phyloP scores from a whole-genome alignment of 2,113 vertebrate species.

The Coracopsis vasa region DNA sequence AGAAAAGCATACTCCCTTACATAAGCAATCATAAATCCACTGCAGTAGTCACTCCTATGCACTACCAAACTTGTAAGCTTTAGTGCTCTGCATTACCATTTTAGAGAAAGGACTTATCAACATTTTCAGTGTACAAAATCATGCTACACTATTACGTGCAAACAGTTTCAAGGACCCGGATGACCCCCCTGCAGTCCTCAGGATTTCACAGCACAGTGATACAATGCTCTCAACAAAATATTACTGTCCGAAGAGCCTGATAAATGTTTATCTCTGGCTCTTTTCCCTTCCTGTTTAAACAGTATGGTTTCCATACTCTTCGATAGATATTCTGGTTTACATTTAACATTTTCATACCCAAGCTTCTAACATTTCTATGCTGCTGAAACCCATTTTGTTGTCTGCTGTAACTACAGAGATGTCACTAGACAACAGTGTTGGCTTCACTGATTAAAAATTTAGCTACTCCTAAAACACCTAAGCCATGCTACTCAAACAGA shows the following conservation, averaged over 20 bases:
- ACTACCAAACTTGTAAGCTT: background rate
- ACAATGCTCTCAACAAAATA: background rate
- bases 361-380: background rate
- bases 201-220: background rate
- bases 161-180: background rate
- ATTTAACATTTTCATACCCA: background rate
- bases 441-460: background rate
- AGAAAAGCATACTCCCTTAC: background rate
- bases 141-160: background rate
- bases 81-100: background rate
- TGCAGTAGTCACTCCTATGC: background rate
- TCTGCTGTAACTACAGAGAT: background rate
- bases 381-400: background rate
- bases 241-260: conserved; percentile 8
- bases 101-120: background rate
- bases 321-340: background rate
- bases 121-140: background rate
- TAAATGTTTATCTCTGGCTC: conserved; percentile 22
- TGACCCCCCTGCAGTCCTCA: background rate
- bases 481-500: background rate
- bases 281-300: conserved; percentile 26
- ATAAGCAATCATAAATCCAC: background rate
- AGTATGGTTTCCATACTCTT: background rate
- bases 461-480: background rate
- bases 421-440: background rate